phyloP scores from a whole-genome alignment of 2,113 vertebrate genomes.

The Diphyllodes magnificus region DNA sequence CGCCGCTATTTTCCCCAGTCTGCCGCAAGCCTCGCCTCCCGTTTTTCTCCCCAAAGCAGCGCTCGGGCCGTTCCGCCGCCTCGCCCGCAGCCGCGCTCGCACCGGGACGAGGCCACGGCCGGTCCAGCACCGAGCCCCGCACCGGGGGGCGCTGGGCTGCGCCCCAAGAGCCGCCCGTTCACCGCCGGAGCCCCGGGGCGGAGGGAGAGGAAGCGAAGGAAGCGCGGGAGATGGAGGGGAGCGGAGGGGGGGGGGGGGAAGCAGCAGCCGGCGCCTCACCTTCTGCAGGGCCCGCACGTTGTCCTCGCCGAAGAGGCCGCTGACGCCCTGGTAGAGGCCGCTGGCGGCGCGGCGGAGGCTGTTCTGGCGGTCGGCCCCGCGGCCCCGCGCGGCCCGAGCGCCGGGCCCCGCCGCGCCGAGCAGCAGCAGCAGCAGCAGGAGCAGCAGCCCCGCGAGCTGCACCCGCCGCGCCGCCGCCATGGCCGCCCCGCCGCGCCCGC shows the following conservation, averaged over 20 bases:
- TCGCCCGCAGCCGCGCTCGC: not conserved
- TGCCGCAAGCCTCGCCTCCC: not conserved
- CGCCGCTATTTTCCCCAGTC: rapidly evolving
- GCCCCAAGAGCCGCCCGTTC: not conserved
- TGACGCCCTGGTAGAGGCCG: conserved; percentile 84
- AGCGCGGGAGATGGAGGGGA: not conserved
- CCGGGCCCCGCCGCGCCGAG: conserved; percentile 59
- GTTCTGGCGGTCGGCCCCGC: conserved; percentile 77
- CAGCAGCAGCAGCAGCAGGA: not conserved
- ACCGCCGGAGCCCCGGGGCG: not conserved
- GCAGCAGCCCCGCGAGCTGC: not conserved
- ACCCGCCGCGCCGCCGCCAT: not conserved
- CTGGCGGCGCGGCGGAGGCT: conserved; percentile 82
- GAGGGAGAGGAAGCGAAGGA: not conserved
- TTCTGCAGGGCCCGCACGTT: conserved; percentile 86
- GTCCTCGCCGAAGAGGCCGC: conserved; percentile 87
- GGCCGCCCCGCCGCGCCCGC: not conserved
- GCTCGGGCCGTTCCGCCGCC: not conserved
- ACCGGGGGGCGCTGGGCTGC: no score
- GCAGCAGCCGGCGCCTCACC: conserved; percentile 64
- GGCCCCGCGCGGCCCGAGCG: conserved; percentile 75
- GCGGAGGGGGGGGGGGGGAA: not conserved
- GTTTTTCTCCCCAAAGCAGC: rapidly evolving
- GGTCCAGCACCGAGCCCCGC: not conserved
- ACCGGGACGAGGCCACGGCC: not conserved